Percentiles rank a stretch among this genome's conserved stretches.
Evolutionary conservation across 1,140 invertebrate genomes (phyloP).

Genomic region (Heliconius hermathena): DNA sequence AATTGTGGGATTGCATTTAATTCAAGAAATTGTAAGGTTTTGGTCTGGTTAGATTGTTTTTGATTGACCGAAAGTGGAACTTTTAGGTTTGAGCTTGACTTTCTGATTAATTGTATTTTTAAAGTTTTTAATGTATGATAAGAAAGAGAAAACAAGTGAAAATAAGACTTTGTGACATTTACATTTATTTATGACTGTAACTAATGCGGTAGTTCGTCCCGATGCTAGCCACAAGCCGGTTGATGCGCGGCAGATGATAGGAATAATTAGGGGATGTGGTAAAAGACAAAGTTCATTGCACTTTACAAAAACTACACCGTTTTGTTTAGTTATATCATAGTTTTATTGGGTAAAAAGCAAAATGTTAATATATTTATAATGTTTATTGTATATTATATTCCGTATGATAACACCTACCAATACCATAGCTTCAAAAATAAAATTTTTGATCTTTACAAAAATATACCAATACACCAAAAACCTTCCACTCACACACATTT

Average conservation of each 20-base stretch:
- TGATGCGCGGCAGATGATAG: constrained; percentile 42
- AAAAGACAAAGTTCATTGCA: constrained; percentile 49
- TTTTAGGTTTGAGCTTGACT: no score
- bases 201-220: background rate
- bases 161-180: background rate
- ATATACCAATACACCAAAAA: background rate
- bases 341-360: no score
- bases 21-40: background rate
- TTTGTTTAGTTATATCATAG: no score
- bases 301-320: constrained; percentile 15
- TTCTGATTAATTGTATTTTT: no score
- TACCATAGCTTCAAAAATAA: no score
- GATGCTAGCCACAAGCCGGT: constrained; percentile 37
- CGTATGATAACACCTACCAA: no score
- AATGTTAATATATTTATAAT: no score
- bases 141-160: no score
- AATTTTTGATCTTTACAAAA: background rate
- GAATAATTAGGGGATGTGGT: constrained; percentile 61
- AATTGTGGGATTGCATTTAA: background rate
- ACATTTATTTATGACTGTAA: background rate
- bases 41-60: no score
- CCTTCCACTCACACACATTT: background rate
- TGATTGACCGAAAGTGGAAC: no score
- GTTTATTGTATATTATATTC: no score
- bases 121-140: no score